These are phyloP conservation scores for Nemoura dubitans DNA, from an alignment of 2,888 invertebrate genomes.

Conservation along the genomic window DNA sequence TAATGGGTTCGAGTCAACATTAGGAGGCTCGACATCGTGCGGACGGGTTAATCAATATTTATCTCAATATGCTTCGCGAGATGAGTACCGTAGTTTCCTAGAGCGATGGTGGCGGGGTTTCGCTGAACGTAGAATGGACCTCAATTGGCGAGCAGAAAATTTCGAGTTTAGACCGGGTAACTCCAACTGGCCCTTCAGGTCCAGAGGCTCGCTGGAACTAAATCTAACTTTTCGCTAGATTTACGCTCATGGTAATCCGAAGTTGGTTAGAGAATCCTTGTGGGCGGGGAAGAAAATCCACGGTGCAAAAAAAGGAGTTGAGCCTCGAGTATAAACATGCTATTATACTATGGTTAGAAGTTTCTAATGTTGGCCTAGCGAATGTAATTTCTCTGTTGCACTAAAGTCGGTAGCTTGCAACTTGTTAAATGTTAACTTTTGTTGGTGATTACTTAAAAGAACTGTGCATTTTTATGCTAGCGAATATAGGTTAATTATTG, in stretches of 20 bases:
- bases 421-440: background rate
- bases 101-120: background rate
- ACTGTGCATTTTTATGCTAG: background rate
- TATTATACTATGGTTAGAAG: background rate
- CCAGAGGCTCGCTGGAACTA: background rate
- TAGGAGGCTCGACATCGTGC: background rate
- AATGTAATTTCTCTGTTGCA: background rate
- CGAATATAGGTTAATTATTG: background rate
- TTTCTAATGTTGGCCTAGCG: background rate
- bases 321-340: background rate
- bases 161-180: background rate
- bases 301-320: background rate
- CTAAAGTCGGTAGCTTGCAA: background rate
- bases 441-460: background rate
- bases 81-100: background rate
- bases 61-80: background rate
- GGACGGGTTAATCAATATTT: background rate
- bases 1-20: background rate
- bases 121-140: background rate
- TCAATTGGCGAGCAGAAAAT: background rate
- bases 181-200: background rate
- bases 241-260: constrained; percentile 7
- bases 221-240: constrained; percentile 7
- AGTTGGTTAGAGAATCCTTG: background rate
- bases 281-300: background rate